Evolutionary conservation across 2,888 invertebrate genomes (phyloP), one percentile per base, ranked within the genome.

Genomic region (Drosophila stalkeri): DNA sequence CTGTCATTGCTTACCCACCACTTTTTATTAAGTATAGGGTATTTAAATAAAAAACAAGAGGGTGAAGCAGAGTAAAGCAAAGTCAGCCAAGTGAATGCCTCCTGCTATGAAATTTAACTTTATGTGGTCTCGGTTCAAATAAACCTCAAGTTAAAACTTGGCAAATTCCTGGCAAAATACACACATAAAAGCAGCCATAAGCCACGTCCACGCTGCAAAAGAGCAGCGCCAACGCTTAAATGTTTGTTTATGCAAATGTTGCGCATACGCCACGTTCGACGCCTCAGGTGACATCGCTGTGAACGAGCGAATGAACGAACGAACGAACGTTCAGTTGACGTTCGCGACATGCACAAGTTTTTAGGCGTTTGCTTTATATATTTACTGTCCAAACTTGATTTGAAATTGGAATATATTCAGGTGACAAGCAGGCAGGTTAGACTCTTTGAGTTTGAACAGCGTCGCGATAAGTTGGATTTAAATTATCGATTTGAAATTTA

Each of bases 191-290:
- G 60, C 64, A 67, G 66, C 54, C 71, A 75, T 65, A 78, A 72
- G 68, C 78, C 63, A 68, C 67, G 63, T 65, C 62, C 55, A 33
- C 33, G 68, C 59, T 67, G 77, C 67, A 72, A 76, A 72, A 65
- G 68, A 75, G 72, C 78, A 78, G 55, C 59, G 64, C 47, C 59
- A 59, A 57, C 61, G 65, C 57, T 78, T 75, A 69, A 78, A 72
- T 68, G 68, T 78, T 77, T 78, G 78, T 68, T 67, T 78, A 78
- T 78, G 78, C 78, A 78, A 78, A 78, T 78, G 64, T 78, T 78
- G 78, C 78, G 75, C 78, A 78, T 78, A 78, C 78, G 78, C 72
- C 75, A 64, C 75, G 72, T 72, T 64, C 67, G 67, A 64, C 75
- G 77, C 77, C 75, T 46, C 72, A 78, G 77, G 77, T 77, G 71